Conservation (phyloP, 1,140 invertebrate species). For the honey bee (Apis mellifera) region Amel_HAv3.1 CM009945.2:6277001-6277500, state of each 20-base stretch:
- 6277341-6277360: slow-evolving; percentile 37
- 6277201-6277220: slow-evolving; percentile 41
- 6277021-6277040: background rate
- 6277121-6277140: slow-evolving; percentile 24
- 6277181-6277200: slow-evolving; percentile 25
- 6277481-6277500: no score
- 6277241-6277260: slow-evolving; percentile 30
- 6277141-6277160: slow-evolving; percentile 18
- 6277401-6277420: background rate
- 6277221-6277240: slow-evolving; percentile 37
- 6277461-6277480: background rate
- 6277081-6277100: background rate
- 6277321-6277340: slow-evolving; percentile 41
- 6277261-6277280: slow-evolving; percentile 56
- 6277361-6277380: background rate
- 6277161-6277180: background rate
- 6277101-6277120: background rate
- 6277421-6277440: background rate
- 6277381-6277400: background rate
- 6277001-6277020: background rate
- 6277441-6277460: background rate
- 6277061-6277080: background rate
- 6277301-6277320: slow-evolving; percentile 8
- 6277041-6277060: background rate
- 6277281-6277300: slow-evolving; percentile 53